Percentiles rank a stretch among this genome's conserved stretches.
Conservation (phyloP, 2,888 invertebrate genomes). For the Trissolcus brochymenae region DNA sequence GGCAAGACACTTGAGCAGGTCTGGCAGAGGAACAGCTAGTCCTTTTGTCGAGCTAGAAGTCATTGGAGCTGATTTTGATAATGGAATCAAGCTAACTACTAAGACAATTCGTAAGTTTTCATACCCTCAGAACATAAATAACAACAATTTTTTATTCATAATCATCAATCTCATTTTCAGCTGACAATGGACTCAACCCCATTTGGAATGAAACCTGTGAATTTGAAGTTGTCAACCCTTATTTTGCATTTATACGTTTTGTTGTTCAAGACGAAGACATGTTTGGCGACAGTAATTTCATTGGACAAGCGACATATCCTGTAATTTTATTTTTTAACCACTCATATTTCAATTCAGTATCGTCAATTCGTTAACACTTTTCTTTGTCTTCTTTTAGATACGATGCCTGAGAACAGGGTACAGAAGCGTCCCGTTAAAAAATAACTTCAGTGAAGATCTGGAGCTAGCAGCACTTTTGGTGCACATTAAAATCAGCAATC, state of each 20-base stretch:
- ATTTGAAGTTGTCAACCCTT: constrained; percentile 88
- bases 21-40: constrained; percentile 89
- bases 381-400: constrained; percentile 76
- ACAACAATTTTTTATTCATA: background rate
- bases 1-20: constrained; percentile 91
- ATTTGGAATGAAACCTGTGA: constrained; percentile 92
- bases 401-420: constrained; percentile 89
- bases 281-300: constrained; percentile 94
- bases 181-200: constrained; percentile 96
- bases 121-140: background rate
- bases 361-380: background rate
- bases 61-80: constrained; percentile 91
- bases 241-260: constrained; percentile 90
- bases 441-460: constrained; percentile 93
- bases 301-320: constrained; percentile 95
- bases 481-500: constrained; percentile 82
- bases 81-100: constrained; percentile 88
- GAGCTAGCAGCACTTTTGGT: constrained; percentile 94
- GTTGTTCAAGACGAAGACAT: constrained; percentile 96
- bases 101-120: constrained; percentile 86
- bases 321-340: constrained; percentile 75
- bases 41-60: constrained; percentile 96
- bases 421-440: constrained; percentile 92
- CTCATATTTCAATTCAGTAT: background rate
- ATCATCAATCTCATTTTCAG: constrained; percentile 73